Evolutionary conservation across 2,797 vertebrate genomes (phyloP), one percentile per base, ranked within the genome.

Genomic region (Oophaga sylvatica): DNA sequence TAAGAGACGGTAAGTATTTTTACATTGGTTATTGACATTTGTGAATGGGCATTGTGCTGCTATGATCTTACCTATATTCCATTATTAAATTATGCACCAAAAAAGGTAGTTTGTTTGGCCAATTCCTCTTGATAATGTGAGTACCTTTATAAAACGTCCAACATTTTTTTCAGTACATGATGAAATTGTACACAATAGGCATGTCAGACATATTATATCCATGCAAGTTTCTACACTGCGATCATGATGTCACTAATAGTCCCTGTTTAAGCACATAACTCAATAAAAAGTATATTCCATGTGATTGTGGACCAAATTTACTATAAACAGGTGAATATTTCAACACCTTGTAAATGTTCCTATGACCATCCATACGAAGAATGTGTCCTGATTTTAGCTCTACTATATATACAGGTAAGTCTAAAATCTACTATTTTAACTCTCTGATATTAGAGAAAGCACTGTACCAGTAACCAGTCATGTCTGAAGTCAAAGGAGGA

Each of bases 401-500:
- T 19, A 63, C 29, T 60, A 80, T 80, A 80, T 80, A 80, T n/a
- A 63, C 59, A 22, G 17, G 62, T 1, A 12, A 62, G 19, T 31
- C 26, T 2, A 13, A 56, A 26, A 6, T 2, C 76, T 9, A 6
- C 35, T 20, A 20, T 22, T 20, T 13, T 78, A 1, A 79, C 1
- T 11, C 57, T 48, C 17, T 62, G 1, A 12, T 15, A 13, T 12
- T 2, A 81, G 7, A 62, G 10, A 81, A 19, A 67, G 22, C 17
- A 3, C 35, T 48, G 6, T 22, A 41, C 63, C 16, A 82, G 20
- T 8, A 20, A 53, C 16, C 9, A 65, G 26, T 65, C 60, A 81
- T 81, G 31, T 81, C 80, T 65, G 80, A 60, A 65, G 7, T 81
- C 59, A 65, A 81, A 57, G 80, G 80, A 41, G 11, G 31, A 65